These are phyloP conservation scores for Antechinus flavipes DNA, from an alignment of 2,113 vertebrate genomes.

Conservation along the genomic window DNA sequence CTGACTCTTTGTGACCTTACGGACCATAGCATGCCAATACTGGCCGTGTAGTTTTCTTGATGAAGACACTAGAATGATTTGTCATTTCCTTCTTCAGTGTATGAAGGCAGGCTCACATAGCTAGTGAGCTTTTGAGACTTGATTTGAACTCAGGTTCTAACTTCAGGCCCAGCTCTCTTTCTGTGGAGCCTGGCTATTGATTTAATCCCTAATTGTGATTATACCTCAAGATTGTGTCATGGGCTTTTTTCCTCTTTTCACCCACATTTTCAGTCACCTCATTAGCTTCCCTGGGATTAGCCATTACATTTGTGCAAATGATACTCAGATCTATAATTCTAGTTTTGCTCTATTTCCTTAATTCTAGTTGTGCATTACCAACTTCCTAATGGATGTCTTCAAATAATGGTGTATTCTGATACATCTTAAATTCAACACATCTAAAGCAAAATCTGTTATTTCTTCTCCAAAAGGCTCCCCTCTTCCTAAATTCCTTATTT, in stretches of 20 bases:
- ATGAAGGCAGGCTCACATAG: neutral
- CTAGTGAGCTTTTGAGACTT: neutral
- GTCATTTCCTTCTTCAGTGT: neutral
- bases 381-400: neutral
- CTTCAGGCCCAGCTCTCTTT: neutral
- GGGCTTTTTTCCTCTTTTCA: neutral
- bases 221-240: neutral
- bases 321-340: neutral
- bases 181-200: neutral
- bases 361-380: neutral
- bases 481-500: neutral
- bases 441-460: neutral
- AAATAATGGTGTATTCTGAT: neutral
- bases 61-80: neutral
- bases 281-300: neutral
- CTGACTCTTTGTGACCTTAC: neutral
- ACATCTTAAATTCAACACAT: neutral
- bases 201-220: neutral
- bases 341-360: neutral
- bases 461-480: neutral
- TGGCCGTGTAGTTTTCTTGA: neutral
- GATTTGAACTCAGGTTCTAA: neutral
- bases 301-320: neutral
- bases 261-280: neutral
- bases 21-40: neutral